A percentile compares a stretch with the other conserved stretches of the same genome.
Conservation (phyloP, 2,888 invertebrate species). For the Calliphora vomitoria region DNA sequence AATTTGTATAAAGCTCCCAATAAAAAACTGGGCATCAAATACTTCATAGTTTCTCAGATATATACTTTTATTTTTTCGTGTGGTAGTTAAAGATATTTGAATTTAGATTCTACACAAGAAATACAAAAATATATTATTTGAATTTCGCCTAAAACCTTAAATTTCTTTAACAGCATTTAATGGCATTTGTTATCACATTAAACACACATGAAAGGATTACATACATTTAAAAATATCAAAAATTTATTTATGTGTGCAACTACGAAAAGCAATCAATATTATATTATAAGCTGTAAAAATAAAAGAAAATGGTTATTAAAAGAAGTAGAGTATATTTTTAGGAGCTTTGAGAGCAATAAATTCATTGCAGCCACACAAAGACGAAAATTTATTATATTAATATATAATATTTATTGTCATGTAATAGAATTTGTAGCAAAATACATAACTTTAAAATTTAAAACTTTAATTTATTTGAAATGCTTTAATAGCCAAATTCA, state of each 20-base stretch:
- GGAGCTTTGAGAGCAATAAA: not conserved
- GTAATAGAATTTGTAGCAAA: not conserved
- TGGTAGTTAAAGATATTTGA: no score
- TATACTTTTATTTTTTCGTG: no score
- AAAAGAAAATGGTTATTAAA: not conserved
- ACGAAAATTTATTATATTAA: constrained; percentile 7
- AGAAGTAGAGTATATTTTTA: not conserved
- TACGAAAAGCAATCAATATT: constrained; percentile 13
- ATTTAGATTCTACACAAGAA: no score
- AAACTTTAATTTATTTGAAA: not conserved
- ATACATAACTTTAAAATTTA: not conserved
- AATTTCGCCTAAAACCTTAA: not conserved
- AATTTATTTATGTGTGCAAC: not conserved
- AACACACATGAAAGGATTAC: constrained; percentile 18
- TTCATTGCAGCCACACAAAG: not conserved
- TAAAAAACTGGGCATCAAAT: no score
- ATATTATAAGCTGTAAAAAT: not conserved
- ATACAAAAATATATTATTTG: no score
- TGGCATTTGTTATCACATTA: constrained; percentile 1
- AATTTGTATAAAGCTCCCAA: no score
- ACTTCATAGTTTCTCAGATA: no score
- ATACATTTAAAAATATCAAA: constrained; percentile 1
- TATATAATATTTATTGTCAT: no score
- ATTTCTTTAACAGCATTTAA: not conserved
- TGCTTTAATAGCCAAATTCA: no score